Evolutionary conservation across 2,113 vertebrate genomes (phyloP), one percentile per base, ranked within the genome.

Genomic region (Dolichotis patagonum): DNA sequence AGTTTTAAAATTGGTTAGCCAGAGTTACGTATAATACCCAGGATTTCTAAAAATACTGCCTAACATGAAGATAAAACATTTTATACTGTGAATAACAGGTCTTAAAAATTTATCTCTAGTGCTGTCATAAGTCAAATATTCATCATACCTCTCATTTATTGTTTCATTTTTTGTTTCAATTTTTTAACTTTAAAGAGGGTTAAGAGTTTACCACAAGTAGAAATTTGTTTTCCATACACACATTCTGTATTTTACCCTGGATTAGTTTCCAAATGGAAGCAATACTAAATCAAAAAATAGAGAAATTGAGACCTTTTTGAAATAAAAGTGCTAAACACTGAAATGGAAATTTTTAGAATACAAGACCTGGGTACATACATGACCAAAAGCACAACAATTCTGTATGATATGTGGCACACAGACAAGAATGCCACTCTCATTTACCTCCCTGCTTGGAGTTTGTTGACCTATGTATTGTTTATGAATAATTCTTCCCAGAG

Each of bases 401-500:
- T 62, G 58, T 41, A 14, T 78, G 85, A 96, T n/a, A 73, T 92
- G 67, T 90, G 63, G 78, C 54, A 95, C 82, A 91, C 14, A 49
- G 80, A 95, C 73, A 81, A 69, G 28, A 84, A 75, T 94, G 92
- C 85, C 94, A 11, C 84, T 95, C 54, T 92, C 86, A 95, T 62
- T 85, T 85, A 95, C 95, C 91, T 96, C 94, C 96, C 97, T 94
- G 94, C 95, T 97, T 80, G 65, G 82, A 96, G 94, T 95, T 43
- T 52, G 87, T 90, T 95, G 88, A 96, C 93, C 92, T 85, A 65
- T 60, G 67, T 69, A 84, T 89, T 10, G 7, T 41, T 95, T 81
- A 92, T 84, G 97, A 90, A 6, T 35, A 85, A 80, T 19, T 97
- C 80, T 95, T 98, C 97, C 98, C 95, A 96, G 96, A 97, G 97